These are phyloP conservation scores for Eueremaeus valkanovi DNA, from an alignment of 2,888 invertebrate species.

Conservation along the genomic window DNA sequence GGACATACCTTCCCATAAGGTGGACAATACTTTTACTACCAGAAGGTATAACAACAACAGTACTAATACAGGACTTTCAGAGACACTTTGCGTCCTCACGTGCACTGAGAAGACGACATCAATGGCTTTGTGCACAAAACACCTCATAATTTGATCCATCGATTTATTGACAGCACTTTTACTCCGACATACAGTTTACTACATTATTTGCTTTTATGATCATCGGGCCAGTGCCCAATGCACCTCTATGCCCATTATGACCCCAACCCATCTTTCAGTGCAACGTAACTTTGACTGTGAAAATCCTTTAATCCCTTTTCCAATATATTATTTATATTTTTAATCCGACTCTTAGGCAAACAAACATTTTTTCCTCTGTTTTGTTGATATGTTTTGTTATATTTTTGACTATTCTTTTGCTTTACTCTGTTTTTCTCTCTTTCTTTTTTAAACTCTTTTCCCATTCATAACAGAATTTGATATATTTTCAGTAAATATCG, in stretches of 20 bases:
- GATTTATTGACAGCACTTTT: background rate
- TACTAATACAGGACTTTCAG: background rate
- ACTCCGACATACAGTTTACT: too few relatives aligned
- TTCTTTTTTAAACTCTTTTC: background rate
- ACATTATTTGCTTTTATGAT: background rate
- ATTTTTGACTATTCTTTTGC: background rate
- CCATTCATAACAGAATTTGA: background rate
- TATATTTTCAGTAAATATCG: constrained; percentile 14
- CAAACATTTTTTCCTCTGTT: background rate
- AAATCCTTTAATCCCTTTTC: constrained; percentile 25
- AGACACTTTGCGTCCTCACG: background rate
- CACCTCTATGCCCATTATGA: background rate
- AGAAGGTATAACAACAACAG: background rate
- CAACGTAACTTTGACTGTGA: background rate
- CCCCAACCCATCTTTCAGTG: background rate
- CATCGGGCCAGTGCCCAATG: background rate
- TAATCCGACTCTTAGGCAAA: constrained; percentile 7
- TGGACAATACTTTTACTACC: background rate
- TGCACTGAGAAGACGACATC: background rate
- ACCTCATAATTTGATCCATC: constrained; percentile 22
- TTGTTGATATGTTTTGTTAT: background rate
- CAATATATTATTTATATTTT: background rate
- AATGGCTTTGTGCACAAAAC: background rate
- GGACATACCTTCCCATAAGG: background rate
- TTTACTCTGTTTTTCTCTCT: background rate